Evolutionary conservation across 2,797 vertebrate genomes (phyloP), one percentile per base, ranked within the genome.

Genomic region (Sciurus carolinensis): DNA sequence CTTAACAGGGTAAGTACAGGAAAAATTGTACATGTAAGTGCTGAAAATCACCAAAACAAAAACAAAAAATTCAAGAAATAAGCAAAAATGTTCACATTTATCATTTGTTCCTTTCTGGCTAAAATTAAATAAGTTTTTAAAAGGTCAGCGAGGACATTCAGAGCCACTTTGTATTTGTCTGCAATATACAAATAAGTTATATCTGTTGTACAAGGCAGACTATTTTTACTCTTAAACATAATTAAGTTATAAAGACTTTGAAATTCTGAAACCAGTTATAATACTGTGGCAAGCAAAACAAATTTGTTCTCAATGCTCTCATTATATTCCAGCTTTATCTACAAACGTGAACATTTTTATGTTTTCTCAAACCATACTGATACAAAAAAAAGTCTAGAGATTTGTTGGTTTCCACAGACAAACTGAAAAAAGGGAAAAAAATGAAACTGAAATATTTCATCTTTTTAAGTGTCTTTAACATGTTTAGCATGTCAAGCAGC

Each of bases 401-500:
- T 98, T 88, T 97, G 94, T 96, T 95, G 92, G 69, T 84, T 97
- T 93, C 69, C 85, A 97, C 71, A 96, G 59, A 98, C 81, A 92
- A 86, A 92, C 0, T 64, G 91, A 91, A 97, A 97, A 97, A 98
- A 52, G 69, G 76, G 9, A 81, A 62, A 84, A 92, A 91, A 97
- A 90, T 42, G 93, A 95, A 96, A 93, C n/a, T 96, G 89, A 97
- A 98, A 96, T 69, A 95, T 4, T 97, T 97, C 96, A 97, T 97
- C 91, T 95, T 95, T 57, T 97, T 94, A 82, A 87, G 81, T 73
- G 95, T 94, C 95, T 96, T 72, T 73, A 94, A 15, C 7, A 79
- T 73, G 80, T 75, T 89, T 72, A 96, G 73, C 93, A 89, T 50
- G 94, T 99, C 98, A 99, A 95, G 99, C 99, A 69, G 99, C 99